Evolutionary conservation across 2,113 vertebrate species (phyloP), one percentile per base, ranked within the genome.

Genomic region (Percopsis transmontana): DNA sequence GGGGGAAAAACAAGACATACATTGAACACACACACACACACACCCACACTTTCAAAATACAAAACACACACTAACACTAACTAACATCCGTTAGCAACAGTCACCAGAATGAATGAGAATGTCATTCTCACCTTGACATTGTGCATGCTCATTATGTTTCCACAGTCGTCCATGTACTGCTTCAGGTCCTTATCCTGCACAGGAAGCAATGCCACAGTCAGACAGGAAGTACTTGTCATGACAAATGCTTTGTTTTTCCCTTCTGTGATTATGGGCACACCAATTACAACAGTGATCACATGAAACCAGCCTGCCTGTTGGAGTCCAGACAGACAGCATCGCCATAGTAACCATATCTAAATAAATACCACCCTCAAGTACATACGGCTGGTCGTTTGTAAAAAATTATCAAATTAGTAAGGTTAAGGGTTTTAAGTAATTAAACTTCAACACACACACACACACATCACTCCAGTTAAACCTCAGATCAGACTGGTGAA

Each of bases 111-210:
- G 48, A 47, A 0, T 3, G 2, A 14, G 40, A 40, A 9, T 2
- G 3, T 21, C 0, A 0, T 1, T 52, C 90, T 79, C 84, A 98
- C 97, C 95, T 98, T 99, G 68, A 99, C 97, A 58, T 99, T 99
- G 90, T 99, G 97, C 96, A 99, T 98, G 69, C 96, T 99, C 97
- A 99, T 99, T 78, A 99, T 99, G 87, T 98, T 99, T 38, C 97
- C 96, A 88, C 97, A 99, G 86, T 99, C 97, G 33, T 99, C 97
- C 97, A 99, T 99, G 85, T 99, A 99, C 91, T 99, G 97, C 86
- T 99, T 99, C 83, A 99, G 90, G 82, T 99, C 97, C 85, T 99
- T 99, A 77, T 99, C 97, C 97, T 99, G 45, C 62, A 85, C 27
- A 64, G 60, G 62, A 69, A 80, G 23, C 19, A 18, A 58, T 2